Evolutionary conservation across 2,888 invertebrate species (phyloP), one percentile per base, ranked within the genome.

Genomic region (Alsophila aescularia): DNA sequence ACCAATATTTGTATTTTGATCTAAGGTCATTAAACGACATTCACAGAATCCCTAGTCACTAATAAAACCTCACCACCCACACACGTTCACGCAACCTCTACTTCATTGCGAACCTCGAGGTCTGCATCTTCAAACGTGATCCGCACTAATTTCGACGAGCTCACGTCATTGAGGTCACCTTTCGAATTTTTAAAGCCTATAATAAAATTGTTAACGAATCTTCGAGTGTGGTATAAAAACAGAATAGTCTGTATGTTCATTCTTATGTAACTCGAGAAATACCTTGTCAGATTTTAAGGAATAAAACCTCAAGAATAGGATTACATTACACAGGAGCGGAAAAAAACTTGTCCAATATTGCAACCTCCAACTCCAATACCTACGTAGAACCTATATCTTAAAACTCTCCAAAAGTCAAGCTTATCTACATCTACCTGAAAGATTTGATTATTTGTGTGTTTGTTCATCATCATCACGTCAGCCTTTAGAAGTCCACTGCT

Each of bases 161-260:
- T 41, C 53, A 61, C 60, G 53, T 47, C 58, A 48, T 48, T 37
- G 62, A 69, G 73, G 66, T 69, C 62, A 62, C 62, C 64, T 67
- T 67, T 64, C 62, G 27, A 66, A 69, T 53, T 47, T 63, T 63
- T 21, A 40, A 64, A 64, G 59, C 61, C 41, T 60, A 51, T 59
- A 65, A n/a, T n/a, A n/a, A n/a, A n/a, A 60, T 65, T 69, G 65
- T 65, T 64, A 42, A 52, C 37, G 47, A 34, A 62, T 65, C 24
- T 35, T 36, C 21, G 29, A n/a, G 18, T 7, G 29, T 27, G 2
- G 2, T 31, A 27, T 27, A 8, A 27, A 8, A 4, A 27, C 27
- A 27, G 18, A 27, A 49, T 15, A 32, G 18, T 29, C 9, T 29
- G 27, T 24, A 3, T 0, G 29, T 37, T 12, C 29, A 16, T 0